Evolutionary conservation across 2,888 invertebrate species (phyloP).

Genomic region (Trachelus iudaicus): DNA sequence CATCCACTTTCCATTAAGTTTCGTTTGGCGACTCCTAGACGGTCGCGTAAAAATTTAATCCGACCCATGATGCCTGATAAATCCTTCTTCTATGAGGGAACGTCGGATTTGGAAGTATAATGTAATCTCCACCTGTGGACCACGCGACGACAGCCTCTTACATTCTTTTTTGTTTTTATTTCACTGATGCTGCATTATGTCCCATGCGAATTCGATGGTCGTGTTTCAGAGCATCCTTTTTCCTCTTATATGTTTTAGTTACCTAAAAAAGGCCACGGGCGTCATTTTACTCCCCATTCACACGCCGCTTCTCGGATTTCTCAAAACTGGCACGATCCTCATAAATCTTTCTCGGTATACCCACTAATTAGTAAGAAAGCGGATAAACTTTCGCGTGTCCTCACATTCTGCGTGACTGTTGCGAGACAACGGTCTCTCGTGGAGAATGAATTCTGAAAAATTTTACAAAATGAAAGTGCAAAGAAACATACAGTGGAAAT

Average conservation of each 20-base stretch:
- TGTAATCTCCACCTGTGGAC: neutral
- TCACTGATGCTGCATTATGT: neutral
- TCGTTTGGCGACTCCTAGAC: neutral
- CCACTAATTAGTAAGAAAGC: neutral
- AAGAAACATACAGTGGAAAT: neutral
- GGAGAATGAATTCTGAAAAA: neutral
- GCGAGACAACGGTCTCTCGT: neutral
- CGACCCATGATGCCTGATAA: neutral
- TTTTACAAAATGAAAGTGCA: neutral
- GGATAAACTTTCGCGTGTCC: neutral
- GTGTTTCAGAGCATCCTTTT: neutral
- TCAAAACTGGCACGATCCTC: neutral
- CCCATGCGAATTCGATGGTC: neutral
- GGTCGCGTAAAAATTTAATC: neutral
- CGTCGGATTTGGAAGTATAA: neutral
- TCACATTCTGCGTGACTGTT: neutral
- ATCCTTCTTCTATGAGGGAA: neutral
- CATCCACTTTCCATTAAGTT: neutral
- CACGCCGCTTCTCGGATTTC: neutral
- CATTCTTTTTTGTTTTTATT: neutral
- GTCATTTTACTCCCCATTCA: neutral
- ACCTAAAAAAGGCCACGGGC: neutral
- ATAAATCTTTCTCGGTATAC: neutral
- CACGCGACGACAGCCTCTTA: neutral
- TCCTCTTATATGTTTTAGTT: neutral